Conservation (phyloP, 2,888 invertebrate genomes). For the Sphecodes monilicornis region DNA sequence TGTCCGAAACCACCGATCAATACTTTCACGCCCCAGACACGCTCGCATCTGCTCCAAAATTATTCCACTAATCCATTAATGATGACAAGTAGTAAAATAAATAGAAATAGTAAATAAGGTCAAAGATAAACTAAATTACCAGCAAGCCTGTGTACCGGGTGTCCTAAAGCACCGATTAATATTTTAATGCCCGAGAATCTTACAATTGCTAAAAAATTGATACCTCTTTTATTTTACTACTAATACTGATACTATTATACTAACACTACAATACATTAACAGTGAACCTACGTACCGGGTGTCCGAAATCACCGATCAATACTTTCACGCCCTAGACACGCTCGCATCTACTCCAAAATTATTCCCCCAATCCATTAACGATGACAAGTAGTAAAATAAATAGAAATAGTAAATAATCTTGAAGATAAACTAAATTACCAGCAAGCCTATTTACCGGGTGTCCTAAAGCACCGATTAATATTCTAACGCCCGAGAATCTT, state of each 20-base stretch:
- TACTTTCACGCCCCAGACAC: neutral
- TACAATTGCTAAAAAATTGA: too few relatives aligned
- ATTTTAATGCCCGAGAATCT: too few relatives aligned
- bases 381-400: neutral
- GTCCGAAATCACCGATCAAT: constrained; percentile 19
- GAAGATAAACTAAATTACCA: neutral
- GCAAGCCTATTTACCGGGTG: neutral
- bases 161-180: neutral
- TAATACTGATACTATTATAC: too few relatives aligned
- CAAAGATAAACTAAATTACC: neutral
- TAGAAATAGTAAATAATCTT: neutral
- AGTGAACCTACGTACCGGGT: too few relatives aligned
- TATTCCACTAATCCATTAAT: neutral
- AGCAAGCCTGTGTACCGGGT: neutral
- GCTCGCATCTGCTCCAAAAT: neutral
- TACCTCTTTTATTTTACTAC: too few relatives aligned
- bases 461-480: too few relatives aligned
- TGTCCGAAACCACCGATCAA: constrained; percentile 23
- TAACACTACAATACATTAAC: too few relatives aligned
- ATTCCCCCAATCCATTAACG: neutral
- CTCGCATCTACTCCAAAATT: neutral
- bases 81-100: neutral
- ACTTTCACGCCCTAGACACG: neutral
- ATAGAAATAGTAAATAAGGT: neutral
- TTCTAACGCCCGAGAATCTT: too few relatives aligned